Percentiles rank a stretch among this genome's conserved stretches.
These are phyloP conservation scores for Chalcosyrphus nemorum DNA, from an alignment of 2,888 invertebrate species.

Conservation along the genomic window DNA sequence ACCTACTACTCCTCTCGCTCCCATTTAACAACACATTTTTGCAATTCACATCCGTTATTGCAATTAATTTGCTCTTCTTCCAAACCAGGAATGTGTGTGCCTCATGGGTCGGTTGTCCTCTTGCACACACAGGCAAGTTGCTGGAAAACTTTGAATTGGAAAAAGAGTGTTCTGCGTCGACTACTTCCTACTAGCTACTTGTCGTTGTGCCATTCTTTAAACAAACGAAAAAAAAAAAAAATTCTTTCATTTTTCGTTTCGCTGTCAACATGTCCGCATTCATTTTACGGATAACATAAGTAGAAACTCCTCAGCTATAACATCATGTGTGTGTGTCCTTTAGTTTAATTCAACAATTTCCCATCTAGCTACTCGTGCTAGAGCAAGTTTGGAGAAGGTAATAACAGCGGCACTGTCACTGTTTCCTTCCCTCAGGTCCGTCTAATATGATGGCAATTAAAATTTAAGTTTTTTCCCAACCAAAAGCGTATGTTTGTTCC, in stretches of 20 bases:
- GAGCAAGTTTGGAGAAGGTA: not conserved
- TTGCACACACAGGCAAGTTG: constrained; percentile 42
- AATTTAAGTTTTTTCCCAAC: constrained; percentile 33
- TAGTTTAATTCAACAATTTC: constrained; percentile 54
- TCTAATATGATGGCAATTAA: constrained; percentile 65
- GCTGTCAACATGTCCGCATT: constrained; percentile 64
- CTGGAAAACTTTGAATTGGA: constrained; percentile 62
- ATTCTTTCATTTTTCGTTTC: constrained; percentile 23
- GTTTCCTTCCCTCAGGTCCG: not conserved
- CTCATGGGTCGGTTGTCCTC: constrained; percentile 35
- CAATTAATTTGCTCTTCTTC: constrained; percentile 69
- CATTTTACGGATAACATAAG: constrained; percentile 37
- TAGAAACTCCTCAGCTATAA: constrained; percentile 40
- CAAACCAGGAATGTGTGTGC: constrained; percentile 35
- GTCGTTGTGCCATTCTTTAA: constrained; percentile 36
- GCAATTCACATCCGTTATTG: constrained; percentile 73
- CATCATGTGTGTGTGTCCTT: constrained; percentile 51
- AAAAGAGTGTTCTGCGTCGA: constrained; percentile 10
- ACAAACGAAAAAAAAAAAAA: too few relatives aligned
- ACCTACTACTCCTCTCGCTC: too few relatives aligned
- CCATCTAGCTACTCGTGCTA: constrained; percentile 20
- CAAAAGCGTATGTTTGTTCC: constrained; percentile 33
- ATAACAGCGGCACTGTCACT: constrained; percentile 1
- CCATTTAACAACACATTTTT: constrained; percentile 68
- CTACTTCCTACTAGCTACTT: not conserved